Percentiles rank a stretch among this genome's conserved stretches.
These are phyloP conservation scores for Mirza zaza DNA, from an alignment of 2,113 vertebrate species.

Conservation along the genomic window DNA sequence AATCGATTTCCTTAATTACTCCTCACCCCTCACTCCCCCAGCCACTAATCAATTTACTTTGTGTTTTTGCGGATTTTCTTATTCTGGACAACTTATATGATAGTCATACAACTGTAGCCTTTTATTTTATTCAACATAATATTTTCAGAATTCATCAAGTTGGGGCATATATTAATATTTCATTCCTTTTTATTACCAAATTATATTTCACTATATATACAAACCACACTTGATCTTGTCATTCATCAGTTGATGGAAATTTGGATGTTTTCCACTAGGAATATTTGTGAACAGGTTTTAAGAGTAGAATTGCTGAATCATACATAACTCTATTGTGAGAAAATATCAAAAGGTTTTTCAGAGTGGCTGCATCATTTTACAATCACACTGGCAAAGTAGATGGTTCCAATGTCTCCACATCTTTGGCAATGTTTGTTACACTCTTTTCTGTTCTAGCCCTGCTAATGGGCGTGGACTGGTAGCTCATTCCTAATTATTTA, in stretches of 20 bases:
- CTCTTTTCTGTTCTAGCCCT: background rate
- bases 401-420: background rate
- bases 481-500: background rate
- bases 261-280: background rate
- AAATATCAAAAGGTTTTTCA: background rate
- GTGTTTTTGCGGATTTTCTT: background rate
- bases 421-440: rapidly evolving
- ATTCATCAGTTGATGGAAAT: no score
- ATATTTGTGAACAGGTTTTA: background rate
- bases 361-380: background rate
- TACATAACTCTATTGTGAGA: background rate
- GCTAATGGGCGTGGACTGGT: background rate
- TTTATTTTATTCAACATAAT: background rate
- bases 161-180: no score
- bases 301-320: background rate
- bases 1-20: background rate
- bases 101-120: no score
- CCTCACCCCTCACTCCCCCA: no score
- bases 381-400: background rate
- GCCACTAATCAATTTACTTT: background rate
- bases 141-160: background rate
- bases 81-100: background rate
- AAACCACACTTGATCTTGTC: background rate
- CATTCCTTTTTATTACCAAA: background rate
- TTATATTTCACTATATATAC: background rate